Percentiles rank a stretch among this genome's conserved stretches.
These are phyloP conservation scores for Mus minutoides DNA, from an alignment of 2,797 vertebrate genomes.

Conservation along the genomic window DNA sequence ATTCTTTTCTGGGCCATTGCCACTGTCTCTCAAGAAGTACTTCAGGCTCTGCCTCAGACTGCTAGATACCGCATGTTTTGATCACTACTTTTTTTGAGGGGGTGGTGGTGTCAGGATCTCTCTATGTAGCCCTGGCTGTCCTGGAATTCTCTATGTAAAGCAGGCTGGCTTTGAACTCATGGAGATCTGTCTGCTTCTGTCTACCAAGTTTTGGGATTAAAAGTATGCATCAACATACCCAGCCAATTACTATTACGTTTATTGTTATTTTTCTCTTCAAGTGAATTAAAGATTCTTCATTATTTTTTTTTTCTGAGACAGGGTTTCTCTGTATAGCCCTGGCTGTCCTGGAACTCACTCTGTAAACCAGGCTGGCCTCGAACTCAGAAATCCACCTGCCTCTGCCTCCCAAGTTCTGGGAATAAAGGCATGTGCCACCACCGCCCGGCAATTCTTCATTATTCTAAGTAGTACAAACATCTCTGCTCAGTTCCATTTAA, in stretches of 20 bases:
- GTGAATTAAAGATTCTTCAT: background rate
- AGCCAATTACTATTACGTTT: background rate
- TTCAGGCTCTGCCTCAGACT: background rate
- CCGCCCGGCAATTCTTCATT: too few relatives aligned
- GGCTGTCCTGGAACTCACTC: too few relatives aligned
- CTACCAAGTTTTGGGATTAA: background rate
- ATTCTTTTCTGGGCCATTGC: background rate
- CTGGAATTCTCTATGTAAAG: too few relatives aligned
- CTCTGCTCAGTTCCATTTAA: background rate
- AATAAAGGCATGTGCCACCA: too few relatives aligned
- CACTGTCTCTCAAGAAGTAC: background rate
- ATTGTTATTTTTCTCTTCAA: background rate
- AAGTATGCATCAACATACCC: background rate
- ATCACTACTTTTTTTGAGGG: background rate
- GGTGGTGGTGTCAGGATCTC: background rate
- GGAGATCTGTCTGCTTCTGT: background rate
- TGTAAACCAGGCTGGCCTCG: too few relatives aligned
- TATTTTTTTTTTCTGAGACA: too few relatives aligned
- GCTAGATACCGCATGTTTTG: background rate
- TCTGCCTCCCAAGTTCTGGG: too few relatives aligned
- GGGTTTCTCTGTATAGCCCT: too few relatives aligned
- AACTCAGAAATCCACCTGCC: too few relatives aligned
- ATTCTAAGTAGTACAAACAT: slow-evolving; percentile 7
- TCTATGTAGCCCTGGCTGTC: background rate
- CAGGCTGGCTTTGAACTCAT: too few relatives aligned